Evolutionary conservation across 2,797 vertebrate species (phyloP).

Genomic region (Psittacula echo): DNA sequence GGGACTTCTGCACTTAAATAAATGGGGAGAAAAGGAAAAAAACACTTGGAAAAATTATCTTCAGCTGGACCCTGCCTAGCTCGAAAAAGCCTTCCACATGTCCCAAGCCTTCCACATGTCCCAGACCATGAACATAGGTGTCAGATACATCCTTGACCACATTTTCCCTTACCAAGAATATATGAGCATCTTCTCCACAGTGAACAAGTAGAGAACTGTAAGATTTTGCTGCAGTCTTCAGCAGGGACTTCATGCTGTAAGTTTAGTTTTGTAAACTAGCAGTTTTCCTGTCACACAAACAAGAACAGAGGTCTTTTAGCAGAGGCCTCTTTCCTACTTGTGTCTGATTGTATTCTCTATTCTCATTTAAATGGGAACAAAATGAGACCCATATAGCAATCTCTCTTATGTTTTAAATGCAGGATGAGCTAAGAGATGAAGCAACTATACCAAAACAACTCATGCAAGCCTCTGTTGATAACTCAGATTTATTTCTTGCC

Average conservation of each 20-base stretch:
- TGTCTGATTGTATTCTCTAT: not conserved
- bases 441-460: slow-evolving; percentile 1
- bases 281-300: not conserved
- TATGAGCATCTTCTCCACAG: not conserved
- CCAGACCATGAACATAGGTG: not conserved
- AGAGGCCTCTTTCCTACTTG: not conserved
- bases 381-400: not conserved
- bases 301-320: not conserved
- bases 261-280: not conserved
- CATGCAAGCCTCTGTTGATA: not conserved
- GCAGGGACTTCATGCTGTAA: not conserved
- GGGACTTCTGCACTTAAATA: not conserved
- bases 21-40: not conserved
- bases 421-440: not conserved
- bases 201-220: not conserved
- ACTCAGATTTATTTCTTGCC: slow-evolving; percentile 38
- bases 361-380: not conserved
- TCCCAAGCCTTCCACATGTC: not conserved
- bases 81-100: not conserved
- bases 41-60: not conserved
- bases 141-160: not conserved
- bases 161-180: not conserved
- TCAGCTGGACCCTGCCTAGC: not conserved
- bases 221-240: not conserved
- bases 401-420: not conserved